Evolutionary conservation across 2,797 vertebrate species (phyloP), one percentile per base, ranked within the genome.

Genomic region (Scolopax bukidnonensis): DNA sequence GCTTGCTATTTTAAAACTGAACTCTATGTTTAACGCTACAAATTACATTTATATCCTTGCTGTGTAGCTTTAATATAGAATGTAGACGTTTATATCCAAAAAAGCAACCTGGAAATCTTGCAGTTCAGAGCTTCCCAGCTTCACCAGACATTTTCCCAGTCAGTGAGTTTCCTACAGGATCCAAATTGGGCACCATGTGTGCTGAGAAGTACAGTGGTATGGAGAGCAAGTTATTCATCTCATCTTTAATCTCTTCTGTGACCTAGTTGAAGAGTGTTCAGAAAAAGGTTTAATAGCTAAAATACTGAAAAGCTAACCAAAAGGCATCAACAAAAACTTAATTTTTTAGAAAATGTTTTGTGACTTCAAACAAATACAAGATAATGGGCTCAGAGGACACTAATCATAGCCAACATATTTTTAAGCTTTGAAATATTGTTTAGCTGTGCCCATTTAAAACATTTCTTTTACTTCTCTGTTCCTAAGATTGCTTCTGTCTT

Each of bases 381-480:
- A 25, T 74, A 89, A 75, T n/a, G 11, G 13, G 3, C 9, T 81
- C 2, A 2, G 47, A 54, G 47, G 54, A 63, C 54, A 68, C 10
- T 54, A 76, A 47, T 73, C 16, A 47, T 12, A 61, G 54, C 4
- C 33, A 82, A 68, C 3, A 41, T 10, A 12, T 50, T 82, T 73
- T 47, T 50, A 73, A 87, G 20, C 8, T 79, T 81, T 75, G 47
- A 93, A 81, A 93, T 74, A 63, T 4, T 87, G 20, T 64, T 88
- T 74, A 28, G 6, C 6, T 0, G 3, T 19, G 10, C 9, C 14
- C 10, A 17, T 86, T 69, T 77, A 56, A 56, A 43, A 77, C 4
- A 60, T 38, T 69, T 24, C 33, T 76, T 80, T 89, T 16, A 28
- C 12, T 90, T 70, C 9, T 32, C 30, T 47, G 1, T 32, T 84